A percentile compares a stretch with the other conserved stretches of the same genome.
Conservation (phyloP, 2,888 invertebrate species). For the Chymomyza fuscimana region DNA sequence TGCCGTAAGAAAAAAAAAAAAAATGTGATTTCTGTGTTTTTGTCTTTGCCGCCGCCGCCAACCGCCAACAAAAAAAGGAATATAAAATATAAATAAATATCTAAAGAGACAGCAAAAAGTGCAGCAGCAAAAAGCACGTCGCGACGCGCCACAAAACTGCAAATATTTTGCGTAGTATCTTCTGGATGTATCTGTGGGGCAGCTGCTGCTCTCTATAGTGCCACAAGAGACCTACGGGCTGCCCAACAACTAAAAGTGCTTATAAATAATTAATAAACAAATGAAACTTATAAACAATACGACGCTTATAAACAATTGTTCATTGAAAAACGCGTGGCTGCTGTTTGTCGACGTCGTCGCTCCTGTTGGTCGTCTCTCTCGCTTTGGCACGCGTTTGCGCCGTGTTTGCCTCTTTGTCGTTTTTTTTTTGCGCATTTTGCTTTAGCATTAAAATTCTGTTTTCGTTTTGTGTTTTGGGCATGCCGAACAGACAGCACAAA, state of each 20-base stretch:
- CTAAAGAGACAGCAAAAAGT: background rate
- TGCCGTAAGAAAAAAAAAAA: constrained; percentile 15
- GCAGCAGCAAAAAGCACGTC: background rate
- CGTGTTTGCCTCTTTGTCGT: constrained; percentile 50
- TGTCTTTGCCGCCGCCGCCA: constrained; percentile 33
- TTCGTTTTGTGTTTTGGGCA: constrained; percentile 40
- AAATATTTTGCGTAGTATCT: constrained; percentile 19
- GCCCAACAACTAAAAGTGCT: constrained; percentile 18
- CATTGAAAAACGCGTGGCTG: constrained; percentile 39
- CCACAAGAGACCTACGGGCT: too few species aligned
- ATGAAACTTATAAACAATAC: background rate
- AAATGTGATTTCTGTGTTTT: constrained; percentile 16
- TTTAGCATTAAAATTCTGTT: constrained; percentile 39
- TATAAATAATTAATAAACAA: background rate
- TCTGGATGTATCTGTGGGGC: constrained; percentile 33
- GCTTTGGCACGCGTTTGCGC: constrained; percentile 75
- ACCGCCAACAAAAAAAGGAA: constrained; percentile 34
- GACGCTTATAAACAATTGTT: background rate
- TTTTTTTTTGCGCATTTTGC: constrained; percentile 64
- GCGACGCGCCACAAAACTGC: constrained; percentile 30
- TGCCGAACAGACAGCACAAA: constrained; percentile 10
- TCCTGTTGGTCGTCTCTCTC: constrained; percentile 40
- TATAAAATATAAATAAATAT: background rate
- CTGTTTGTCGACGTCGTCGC: constrained; percentile 7
- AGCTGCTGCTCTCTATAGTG: constrained; percentile 19